Conservation (phyloP, 2,113 vertebrate genomes). For the Osmerus eperlanus region DNA sequence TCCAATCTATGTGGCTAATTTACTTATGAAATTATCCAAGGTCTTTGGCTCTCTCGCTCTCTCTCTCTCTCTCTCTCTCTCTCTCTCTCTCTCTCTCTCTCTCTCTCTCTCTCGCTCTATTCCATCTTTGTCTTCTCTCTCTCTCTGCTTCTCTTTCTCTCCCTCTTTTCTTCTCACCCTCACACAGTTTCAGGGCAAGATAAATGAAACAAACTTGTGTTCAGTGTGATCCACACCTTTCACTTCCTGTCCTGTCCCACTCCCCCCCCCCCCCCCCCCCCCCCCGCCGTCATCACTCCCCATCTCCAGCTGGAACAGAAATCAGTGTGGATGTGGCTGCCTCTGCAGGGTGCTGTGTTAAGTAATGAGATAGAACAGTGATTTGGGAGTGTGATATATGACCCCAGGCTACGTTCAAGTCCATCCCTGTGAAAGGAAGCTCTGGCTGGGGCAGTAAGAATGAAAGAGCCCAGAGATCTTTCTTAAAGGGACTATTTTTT, state of each 20-base stretch:
- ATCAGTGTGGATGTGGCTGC: constrained; percentile 1
- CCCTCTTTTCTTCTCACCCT: not conserved
- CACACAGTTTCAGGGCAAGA: not conserved
- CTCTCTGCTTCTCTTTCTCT: not conserved
- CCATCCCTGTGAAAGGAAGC: not conserved
- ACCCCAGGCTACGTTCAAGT: not conserved
- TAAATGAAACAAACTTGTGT: not conserved
- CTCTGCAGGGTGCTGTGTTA: not conserved
- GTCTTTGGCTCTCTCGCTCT: not conserved
- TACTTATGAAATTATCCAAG: constrained; percentile 8
- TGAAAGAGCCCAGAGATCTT: not conserved
- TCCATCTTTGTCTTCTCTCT: not conserved
- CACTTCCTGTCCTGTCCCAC: not conserved
- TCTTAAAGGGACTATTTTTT: no score
- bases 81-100: not conserved
- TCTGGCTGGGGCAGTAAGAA: not conserved
- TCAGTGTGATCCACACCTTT: constrained; percentile 1
- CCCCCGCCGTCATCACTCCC: not conserved
- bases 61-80: not conserved
- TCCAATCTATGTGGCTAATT: constrained; percentile 20
- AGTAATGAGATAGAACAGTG: not conserved
- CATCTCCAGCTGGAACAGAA: not conserved
- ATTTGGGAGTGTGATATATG: not conserved
- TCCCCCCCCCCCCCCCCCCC: no score
- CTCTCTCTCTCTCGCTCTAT: not conserved